phyloP scores from a whole-genome alignment of 2,888 invertebrate genomes.

The Phaonia tiefii region DNA sequence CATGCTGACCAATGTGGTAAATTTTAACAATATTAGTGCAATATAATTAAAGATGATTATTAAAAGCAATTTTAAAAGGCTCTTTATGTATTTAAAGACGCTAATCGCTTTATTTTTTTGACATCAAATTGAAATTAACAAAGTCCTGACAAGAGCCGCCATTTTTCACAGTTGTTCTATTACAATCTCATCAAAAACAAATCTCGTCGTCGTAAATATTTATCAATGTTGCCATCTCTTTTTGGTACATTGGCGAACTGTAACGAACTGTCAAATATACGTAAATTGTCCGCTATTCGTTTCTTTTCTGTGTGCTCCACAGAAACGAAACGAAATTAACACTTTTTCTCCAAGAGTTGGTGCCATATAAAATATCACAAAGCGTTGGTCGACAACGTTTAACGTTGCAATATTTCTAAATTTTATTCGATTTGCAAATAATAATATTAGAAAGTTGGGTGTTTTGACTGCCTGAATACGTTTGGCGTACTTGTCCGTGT shows the following conservation, averaged over 20 bases:
- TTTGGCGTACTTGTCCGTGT: constrained; percentile 40
- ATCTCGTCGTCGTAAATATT: too few relatives aligned
- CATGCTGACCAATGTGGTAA: neutral
- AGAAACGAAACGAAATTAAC: constrained; percentile 55
- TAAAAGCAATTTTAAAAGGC: too few relatives aligned
- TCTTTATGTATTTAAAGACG: too few relatives aligned
- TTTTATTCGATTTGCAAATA: constrained; percentile 46
- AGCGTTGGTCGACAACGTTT: constrained; percentile 69
- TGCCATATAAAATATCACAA: constrained; percentile 68
- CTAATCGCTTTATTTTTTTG: too few relatives aligned
- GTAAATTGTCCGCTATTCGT: neutral
- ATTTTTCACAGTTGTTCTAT: too few relatives aligned
- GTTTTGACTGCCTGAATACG: constrained; percentile 1
- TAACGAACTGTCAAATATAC: constrained; percentile 60
- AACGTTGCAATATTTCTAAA: constrained; percentile 56
- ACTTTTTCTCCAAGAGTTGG: constrained; percentile 54
- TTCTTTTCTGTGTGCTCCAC: constrained; percentile 35
- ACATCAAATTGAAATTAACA: too few relatives aligned
- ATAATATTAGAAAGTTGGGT: neutral
- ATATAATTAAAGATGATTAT: too few relatives aligned
- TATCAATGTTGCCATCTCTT: constrained; percentile 30
- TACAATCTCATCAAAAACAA: constrained; percentile 35
- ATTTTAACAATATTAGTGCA: too few relatives aligned
- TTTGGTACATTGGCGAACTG: constrained; percentile 26
- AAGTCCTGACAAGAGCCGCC: too few relatives aligned